Base-by-base conservation (phyloP, 2,888 invertebrate genomes). In the Platycnemis pennipes region DNA sequence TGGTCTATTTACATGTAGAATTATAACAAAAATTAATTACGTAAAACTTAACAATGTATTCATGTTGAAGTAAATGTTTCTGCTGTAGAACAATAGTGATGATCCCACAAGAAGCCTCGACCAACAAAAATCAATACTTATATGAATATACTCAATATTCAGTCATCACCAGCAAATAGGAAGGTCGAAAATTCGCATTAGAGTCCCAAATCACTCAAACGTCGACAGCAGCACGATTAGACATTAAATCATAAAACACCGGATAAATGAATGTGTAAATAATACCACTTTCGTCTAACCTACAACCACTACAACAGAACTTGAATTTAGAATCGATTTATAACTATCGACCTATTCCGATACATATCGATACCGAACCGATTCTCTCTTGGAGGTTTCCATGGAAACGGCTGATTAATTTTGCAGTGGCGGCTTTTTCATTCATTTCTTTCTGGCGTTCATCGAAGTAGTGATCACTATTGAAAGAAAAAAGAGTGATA, bases 71-170 rank as follows among this genome's bases (percentile, higher is more conserved):
- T 44, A 13, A 69, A 63, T 63, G 44, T 44, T 56, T 42, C 44
- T 44, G 11, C 37, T 56, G 19, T n/a, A 63, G 26, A 63, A 63
- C 19, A 44, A 26, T 42, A 26, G n/a, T n/a, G 63, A 44, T 56
- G 63, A 49, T 63, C 63, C 37, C 63, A 44, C 44, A 42, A 91
- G 63, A 63, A n/a, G 42, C 37, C 63, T 63, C n/a, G 63, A 37
- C 56, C 44, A 44, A 91, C 44, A 91, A 91, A 91, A 91, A 89
- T 91, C 91, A 91, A 91, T 91, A 91, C 91, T 91, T 42, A 89
- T 44, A 91, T 63, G 56, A 63, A 56, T 91, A 19, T 63, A 26
- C 63, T 91, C 91, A 44, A 63, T 63, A 63, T 53, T 16, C 53
- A 56, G 56, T 37, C 8, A 63, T 44, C 56, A 26, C 44, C 44